A percentile compares a stretch with the other conserved stretches of the same genome.
These are phyloP conservation scores for Trematomus loennbergii DNA, from an alignment of 2,113 vertebrate genomes.

Conservation along the genomic window DNA sequence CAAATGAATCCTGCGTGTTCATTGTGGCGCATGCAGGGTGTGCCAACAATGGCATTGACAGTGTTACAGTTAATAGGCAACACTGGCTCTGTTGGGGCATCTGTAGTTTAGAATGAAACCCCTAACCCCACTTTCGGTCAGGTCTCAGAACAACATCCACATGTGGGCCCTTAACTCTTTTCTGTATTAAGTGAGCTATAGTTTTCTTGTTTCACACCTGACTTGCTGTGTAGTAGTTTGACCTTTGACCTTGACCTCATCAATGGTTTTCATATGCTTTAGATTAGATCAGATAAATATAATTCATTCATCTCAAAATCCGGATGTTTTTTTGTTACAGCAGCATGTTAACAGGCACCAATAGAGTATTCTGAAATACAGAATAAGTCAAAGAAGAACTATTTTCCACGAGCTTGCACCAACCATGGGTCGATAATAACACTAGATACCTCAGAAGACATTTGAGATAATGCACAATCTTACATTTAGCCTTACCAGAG, in stretches of 20 bases:
- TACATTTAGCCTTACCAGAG: not conserved
- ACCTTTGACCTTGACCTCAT: not conserved
- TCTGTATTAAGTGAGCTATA: not conserved
- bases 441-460: not conserved
- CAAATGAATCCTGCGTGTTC: not conserved
- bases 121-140: too few species aligned
- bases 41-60: not conserved
- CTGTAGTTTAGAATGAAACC: too few species aligned
- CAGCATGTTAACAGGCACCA: too few species aligned
- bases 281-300: too few species aligned
- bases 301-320: too few species aligned
- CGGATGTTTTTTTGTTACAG: too few species aligned
- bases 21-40: not conserved
- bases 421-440: not conserved
- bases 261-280: not conserved
- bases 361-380: too few species aligned
- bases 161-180: too few species aligned
- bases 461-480: not conserved
- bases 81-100: not conserved
- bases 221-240: not conserved
- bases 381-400: too few species aligned
- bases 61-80: not conserved
- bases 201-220: not conserved
- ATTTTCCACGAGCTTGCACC: not conserved
- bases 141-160: too few species aligned